These are phyloP conservation scores for Apamea crenata DNA, from an alignment of 2,888 invertebrate species.

Conservation along the genomic window DNA sequence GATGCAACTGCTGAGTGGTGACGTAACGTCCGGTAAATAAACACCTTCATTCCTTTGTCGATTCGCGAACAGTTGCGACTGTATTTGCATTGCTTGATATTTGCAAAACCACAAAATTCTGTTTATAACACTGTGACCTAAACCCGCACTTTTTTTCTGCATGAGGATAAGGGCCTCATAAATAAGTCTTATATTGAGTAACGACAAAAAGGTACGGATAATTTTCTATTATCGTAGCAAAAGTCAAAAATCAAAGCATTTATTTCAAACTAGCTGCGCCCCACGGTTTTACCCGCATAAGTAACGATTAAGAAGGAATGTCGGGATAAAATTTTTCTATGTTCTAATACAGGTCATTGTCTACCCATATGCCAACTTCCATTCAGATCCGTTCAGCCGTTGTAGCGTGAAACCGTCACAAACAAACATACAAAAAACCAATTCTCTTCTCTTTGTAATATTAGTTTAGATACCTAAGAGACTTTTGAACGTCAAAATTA, in stretches of 20 bases:
- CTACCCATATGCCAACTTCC: too few relatives aligned
- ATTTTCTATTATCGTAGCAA: background rate
- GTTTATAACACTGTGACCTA: background rate
- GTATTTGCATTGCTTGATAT: background rate
- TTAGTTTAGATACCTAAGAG: too few relatives aligned
- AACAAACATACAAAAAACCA: too few relatives aligned
- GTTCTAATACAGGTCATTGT: too few relatives aligned
- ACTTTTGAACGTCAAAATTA: background rate
- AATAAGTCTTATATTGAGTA: background rate
- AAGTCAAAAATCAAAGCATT: background rate
- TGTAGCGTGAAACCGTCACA: too few relatives aligned
- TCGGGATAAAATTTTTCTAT: too few relatives aligned
- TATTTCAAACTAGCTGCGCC: too few relatives aligned
- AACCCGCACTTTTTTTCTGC: background rate
- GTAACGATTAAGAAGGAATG: too few relatives aligned
- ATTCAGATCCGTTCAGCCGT: too few relatives aligned
- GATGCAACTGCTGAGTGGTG: background rate
- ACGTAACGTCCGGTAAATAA: constrained; percentile 14
- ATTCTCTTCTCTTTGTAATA: too few relatives aligned
- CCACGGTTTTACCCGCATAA: too few relatives aligned
- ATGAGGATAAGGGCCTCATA: background rate
- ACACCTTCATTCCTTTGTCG: constrained; percentile 3
- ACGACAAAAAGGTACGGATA: background rate
- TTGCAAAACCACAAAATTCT: too few relatives aligned
- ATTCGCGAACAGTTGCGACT: background rate